Evolutionary conservation across 2,113 vertebrate genomes (phyloP), one percentile per base, ranked within the genome.

Genomic region (Micromys minutus): DNA sequence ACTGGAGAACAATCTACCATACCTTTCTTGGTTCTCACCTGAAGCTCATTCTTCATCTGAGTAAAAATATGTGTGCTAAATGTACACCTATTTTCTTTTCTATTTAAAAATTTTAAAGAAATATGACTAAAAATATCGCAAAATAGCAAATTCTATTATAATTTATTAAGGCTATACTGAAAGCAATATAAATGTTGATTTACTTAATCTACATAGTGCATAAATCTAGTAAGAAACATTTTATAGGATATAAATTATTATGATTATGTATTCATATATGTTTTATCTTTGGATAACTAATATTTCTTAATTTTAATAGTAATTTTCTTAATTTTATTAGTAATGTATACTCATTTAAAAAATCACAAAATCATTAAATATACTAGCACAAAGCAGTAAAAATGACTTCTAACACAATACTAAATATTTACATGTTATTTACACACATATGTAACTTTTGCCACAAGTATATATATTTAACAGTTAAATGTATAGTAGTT

Each of bases 291-390:
- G 74, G 47, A 1, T 57, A 63, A 34, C 6, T 16, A 63, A 7
- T 29, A 67, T 65, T 91, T 91, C 19, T 80, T 67, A 57, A 93
- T 90, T 83, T 93, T 52, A 80, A 91, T 71, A 95, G 19, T 45
- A n/a, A n/a, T n/a, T 65, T 91, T 91, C 19, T 80, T 67, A 57
- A 93, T 90, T 83, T 93, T 52, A 80, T 89, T 71, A 95, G 19
- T 45, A 88, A 55, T 89, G 2, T 92, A n/a, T 5, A 77, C 5
- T 89, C 36, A 86, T 55, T 57, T 77, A 81, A 81, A 4, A 85
- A 71, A 77, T 65, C 21, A 96, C 59, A 50, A 80, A 96, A 81
- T 76, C n/a, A 96, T 55, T 85, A 65, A 92, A 90, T 29, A 83
- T 17, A 87, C 0, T 42, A 45, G 69, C 13, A 79, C 7, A 50